A percentile compares a stretch with the other conserved stretches of the same genome.
Evolutionary conservation across 2,888 invertebrate species (phyloP).

Genomic region (Hetaerina titia): DNA sequence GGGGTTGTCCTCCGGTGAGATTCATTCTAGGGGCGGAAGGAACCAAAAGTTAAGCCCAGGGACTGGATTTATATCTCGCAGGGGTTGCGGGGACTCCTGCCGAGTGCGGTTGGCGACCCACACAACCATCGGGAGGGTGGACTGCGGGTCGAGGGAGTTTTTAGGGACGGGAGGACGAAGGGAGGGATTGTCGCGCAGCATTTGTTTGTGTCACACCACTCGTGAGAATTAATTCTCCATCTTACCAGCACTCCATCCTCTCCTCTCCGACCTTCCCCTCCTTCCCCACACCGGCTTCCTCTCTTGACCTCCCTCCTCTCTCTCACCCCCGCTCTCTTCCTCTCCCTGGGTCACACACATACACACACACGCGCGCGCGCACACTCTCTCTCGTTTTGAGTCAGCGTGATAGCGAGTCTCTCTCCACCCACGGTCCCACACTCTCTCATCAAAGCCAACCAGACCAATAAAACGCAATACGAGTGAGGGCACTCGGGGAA

Average conservation of each 20-base stretch:
- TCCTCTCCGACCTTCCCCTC: neutral
- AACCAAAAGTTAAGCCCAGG: neutral
- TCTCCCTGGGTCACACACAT: neutral
- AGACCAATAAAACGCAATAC: too few species aligned
- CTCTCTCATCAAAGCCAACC: neutral
- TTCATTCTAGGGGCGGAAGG: too few species aligned
- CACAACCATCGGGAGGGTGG: neutral
- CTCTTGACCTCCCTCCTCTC: neutral
- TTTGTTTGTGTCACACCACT: conserved; percentile 53
- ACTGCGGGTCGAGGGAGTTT: neutral
- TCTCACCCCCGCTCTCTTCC: neutral
- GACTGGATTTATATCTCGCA: neutral
- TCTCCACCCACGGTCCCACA: neutral
- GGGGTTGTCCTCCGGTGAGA: too few species aligned
- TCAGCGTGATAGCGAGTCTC: conserved; percentile 33
- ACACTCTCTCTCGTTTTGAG: conserved; percentile 26
- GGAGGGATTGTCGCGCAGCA: conserved; percentile 12
- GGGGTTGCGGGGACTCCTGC: neutral
- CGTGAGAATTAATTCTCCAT: conserved; percentile 41
- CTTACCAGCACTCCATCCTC: neutral
- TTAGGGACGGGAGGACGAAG: neutral
- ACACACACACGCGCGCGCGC: neutral
- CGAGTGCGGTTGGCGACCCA: neutral
- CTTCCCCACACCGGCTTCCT: neutral
- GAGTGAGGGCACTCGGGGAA: neutral